Percentiles rank a stretch among this genome's conserved stretches.
Conservation (phyloP, 2,113 vertebrate species). For the Tetraodon nigroviridis region DNA sequence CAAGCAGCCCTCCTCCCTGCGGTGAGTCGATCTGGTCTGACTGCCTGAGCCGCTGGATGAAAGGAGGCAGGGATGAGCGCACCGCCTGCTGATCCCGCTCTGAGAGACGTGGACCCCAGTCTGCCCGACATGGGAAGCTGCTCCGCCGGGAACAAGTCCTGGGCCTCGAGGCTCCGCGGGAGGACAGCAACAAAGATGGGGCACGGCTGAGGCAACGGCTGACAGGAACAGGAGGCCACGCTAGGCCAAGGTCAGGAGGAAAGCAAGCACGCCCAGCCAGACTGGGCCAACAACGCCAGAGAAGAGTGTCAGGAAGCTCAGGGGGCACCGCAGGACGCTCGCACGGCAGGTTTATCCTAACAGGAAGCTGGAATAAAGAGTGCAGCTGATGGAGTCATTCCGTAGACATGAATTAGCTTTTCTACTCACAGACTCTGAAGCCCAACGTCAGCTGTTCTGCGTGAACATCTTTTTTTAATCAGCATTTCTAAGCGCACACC, state of each 20-base stretch:
- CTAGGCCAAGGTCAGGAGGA: conserved; percentile 60
- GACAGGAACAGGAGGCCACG: conserved; percentile 61
- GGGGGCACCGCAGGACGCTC: background rate
- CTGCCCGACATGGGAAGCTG: conserved; percentile 13
- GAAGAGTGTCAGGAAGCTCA: conserved; percentile 26
- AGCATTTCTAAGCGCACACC: background rate
- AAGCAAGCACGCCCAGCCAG: conserved; percentile 1
- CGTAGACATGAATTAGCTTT: no score
- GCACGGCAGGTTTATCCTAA: no score
- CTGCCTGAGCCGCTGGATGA: conserved; percentile 22
- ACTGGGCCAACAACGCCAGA: conserved; percentile 36
- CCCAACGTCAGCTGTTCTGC: background rate
- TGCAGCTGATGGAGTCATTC: no score
- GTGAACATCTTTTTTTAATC: background rate
- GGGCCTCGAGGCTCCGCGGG: conserved; percentile 38
- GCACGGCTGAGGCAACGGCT: conserved; percentile 58
- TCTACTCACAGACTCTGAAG: no score
- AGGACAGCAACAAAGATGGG: conserved; percentile 53
- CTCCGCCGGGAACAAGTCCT: conserved; percentile 27
- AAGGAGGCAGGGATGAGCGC: conserved; percentile 30
- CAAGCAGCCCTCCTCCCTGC: conserved; percentile 10
- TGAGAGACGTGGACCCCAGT: background rate
- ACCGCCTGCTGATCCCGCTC: conserved; percentile 30
- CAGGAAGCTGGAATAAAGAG: no score
- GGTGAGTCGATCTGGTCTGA: conserved; percentile 24